A percentile compares a stretch with the other conserved stretches of the same genome.
phyloP scores from a whole-genome alignment of 2,888 invertebrate species.

The Ptychoptera contaminata region DNA sequence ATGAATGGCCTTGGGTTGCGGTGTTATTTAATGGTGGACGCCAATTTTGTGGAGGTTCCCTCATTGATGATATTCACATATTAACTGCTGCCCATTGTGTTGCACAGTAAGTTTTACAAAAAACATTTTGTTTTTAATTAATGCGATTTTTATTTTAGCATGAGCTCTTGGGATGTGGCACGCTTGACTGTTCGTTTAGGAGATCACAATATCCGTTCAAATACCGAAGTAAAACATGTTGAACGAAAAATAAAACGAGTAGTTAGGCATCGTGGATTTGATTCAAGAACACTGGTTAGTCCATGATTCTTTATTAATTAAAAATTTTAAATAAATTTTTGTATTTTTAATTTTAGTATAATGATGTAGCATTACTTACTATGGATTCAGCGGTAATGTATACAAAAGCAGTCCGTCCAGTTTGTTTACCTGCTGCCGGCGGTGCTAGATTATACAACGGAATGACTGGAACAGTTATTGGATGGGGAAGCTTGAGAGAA shows the following conservation, averaged over 20 bases:
- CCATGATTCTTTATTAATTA: neutral
- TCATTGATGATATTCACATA: slow-evolving; percentile 63
- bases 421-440: slow-evolving; percentile 49
- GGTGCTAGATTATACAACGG: slow-evolving; percentile 45
- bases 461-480: slow-evolving; percentile 62
- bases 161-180: slow-evolving; percentile 81
- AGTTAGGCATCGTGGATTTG: slow-evolving; percentile 72
- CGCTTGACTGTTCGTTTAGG: slow-evolving; percentile 65
- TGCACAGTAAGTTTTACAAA: slow-evolving; percentile 51
- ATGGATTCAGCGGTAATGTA: slow-evolving; percentile 61
- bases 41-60: slow-evolving; percentile 78
- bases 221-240: slow-evolving; percentile 56
- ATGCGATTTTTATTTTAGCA: slow-evolving; percentile 39
- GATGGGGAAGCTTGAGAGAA: slow-evolving; percentile 75
- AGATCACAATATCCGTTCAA: slow-evolving; percentile 66
- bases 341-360: slow-evolving; percentile 39
- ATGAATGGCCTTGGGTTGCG: slow-evolving; percentile 78
- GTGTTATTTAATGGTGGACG: slow-evolving; percentile 68
- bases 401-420: slow-evolving; percentile 53
- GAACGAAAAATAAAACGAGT: slow-evolving; percentile 67
- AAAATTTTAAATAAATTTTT: slow-evolving; percentile 12
- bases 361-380: slow-evolving; percentile 69
- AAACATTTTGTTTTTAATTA: neutral
- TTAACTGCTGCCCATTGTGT: slow-evolving; percentile 81
- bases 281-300: slow-evolving; percentile 60